phyloP scores from a whole-genome alignment of 2,888 invertebrate species.

The Ctenicera cuprea region DNA sequence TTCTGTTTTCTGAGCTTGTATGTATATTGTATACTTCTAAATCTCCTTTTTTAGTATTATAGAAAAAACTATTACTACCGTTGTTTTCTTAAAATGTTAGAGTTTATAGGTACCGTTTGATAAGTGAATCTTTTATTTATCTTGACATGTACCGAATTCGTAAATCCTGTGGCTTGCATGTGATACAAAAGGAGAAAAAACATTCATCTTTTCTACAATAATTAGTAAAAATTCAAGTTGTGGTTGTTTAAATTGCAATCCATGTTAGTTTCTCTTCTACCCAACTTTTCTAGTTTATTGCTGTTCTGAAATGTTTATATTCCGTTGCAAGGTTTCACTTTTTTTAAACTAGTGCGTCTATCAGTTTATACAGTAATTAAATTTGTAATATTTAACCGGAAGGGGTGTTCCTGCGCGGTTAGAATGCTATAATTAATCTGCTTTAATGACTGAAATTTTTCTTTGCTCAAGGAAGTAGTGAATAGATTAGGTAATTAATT shows the following conservation, averaged over 20 bases:
- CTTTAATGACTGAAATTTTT: neutral
- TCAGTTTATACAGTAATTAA: too few species aligned
- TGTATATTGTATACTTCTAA: too few species aligned
- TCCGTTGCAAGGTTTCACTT: too few species aligned
- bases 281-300: neutral
- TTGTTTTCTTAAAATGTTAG: too few species aligned
- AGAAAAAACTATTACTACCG: too few species aligned
- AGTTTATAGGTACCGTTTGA: neutral
- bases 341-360: too few species aligned
- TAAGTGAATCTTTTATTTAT: neutral
- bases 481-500: slow-evolving; percentile 19
- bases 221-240: slow-evolving; percentile 16
- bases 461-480: slow-evolving; percentile 6
- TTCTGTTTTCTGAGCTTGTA: too few species aligned
- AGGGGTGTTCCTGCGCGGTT: neutral
- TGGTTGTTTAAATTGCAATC: slow-evolving; percentile 11
- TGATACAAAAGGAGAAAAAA: neutral
- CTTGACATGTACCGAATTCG: neutral
- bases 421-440: neutral
- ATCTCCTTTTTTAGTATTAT: too few species aligned
- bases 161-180: too few species aligned
- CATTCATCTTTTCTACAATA: too few species aligned
- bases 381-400: neutral
- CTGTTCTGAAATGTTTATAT: neutral
- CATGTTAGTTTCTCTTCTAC: slow-evolving; percentile 30